Base-by-base conservation (phyloP, 2,888 invertebrate genomes). In the Standfussiana lucernea region DNA sequence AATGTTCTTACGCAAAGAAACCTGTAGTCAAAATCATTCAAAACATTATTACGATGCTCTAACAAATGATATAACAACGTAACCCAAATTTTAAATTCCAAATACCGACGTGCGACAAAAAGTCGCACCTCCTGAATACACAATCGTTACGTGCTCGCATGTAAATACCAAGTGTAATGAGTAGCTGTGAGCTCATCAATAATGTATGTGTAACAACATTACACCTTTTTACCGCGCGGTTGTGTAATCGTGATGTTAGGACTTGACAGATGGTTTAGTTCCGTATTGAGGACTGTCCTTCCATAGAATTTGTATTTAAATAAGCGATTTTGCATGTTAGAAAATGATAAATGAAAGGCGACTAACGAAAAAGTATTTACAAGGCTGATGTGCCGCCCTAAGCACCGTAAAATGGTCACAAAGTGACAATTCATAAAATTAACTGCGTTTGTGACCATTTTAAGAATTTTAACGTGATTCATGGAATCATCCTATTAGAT, bases 251-350 rank as follows among this genome's bases (percentile, higher is more conserved):
- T 24, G 7, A 35, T 64, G 64, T 59, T n/a, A n/a, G 74, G 59
- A 68, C 50, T 24, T 62, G 62, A 40, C 13, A n/a, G 18, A 75
- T 74, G 35, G 32, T n/a, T 47, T 61, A 15, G 66, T 86, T 86
- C 86, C 86, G 77, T 75, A 68, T 79, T 68, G n/a, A 68, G 53
- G 42, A 87, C 87, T 87, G 56, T 87, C 85, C 80, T 86, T 85
- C 87, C 86, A 79, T 21, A 40, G 13, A 56, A 1, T 2, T n/a
- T 47, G 5, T 37, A 28, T 32, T 35, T 37, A 24, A 13, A 8
- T 35, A 35, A 7, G 45, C n/a, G 28, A 13, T 18, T n/a, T 53
- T 53, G 13, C 28, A 0, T 13, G 28, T 13, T 42, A 53, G 13
- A 13, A 53, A 11, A 18, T 13, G 13, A 42, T 13, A 0, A 42